Evolutionary conservation across 2,888 invertebrate species (phyloP).

Genomic region (Stegophylla sp.): DNA sequence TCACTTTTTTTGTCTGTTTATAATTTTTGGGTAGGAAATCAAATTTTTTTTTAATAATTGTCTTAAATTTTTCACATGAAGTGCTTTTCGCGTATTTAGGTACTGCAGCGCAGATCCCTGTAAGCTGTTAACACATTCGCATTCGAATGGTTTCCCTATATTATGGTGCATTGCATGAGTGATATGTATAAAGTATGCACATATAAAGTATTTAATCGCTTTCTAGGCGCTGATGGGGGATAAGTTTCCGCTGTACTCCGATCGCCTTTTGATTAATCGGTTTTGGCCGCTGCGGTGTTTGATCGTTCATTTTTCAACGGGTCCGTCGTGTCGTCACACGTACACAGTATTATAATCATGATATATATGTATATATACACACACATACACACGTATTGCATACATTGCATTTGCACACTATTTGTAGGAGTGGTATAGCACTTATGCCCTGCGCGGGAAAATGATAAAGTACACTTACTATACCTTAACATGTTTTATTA

Average conservation of each 20-base stretch:
- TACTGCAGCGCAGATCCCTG: no score
- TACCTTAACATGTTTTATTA: neutral
- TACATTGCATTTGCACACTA: neutral
- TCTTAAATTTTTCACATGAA: no score
- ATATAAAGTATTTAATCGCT: slow-evolving; percentile 32
- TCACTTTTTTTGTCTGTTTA: no score
- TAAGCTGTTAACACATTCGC: no score
- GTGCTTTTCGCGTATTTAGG: no score
- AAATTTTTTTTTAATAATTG: no score
- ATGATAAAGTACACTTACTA: slow-evolving; percentile 9
- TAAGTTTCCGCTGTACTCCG: slow-evolving; percentile 1
- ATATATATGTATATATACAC: no score
- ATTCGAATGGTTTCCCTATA: no score
- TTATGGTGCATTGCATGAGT: neutral
- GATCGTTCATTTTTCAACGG: slow-evolving; percentile 48
- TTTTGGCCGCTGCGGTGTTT: slow-evolving; percentile 10
- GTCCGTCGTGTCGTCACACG: slow-evolving; percentile 11
- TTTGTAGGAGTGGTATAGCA: slow-evolving; percentile 8
- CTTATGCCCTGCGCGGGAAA: slow-evolving; percentile 3
- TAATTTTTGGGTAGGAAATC: no score
- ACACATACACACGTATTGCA: neutral
- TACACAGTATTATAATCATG: no score
- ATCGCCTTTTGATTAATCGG: slow-evolving; percentile 51
- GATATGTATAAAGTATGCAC: neutral
- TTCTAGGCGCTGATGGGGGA: neutral